These are phyloP conservation scores for Sparus aurata DNA, from an alignment of 2,797 vertebrate genomes.

Conservation along the genomic window DNA sequence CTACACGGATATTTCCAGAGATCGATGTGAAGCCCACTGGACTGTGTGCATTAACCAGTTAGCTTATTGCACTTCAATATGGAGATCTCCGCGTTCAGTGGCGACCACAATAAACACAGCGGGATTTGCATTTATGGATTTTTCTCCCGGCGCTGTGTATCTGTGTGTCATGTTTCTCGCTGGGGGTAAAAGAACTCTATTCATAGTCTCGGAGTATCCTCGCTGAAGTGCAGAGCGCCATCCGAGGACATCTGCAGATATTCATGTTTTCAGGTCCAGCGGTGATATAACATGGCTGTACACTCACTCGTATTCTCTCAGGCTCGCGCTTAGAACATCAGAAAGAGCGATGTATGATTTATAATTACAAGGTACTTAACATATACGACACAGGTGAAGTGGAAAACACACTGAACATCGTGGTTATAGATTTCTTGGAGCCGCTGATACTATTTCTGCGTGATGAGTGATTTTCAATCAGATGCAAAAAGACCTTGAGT, in stretches of 20 bases:
- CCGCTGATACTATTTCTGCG: slow-evolving; percentile 2
- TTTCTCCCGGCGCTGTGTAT: slow-evolving; percentile 35
- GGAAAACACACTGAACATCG: no score
- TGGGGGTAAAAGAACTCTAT: slow-evolving; percentile 43
- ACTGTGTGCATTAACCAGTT: slow-evolving; percentile 48
- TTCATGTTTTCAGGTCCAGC: slow-evolving; percentile 12
- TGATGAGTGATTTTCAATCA: slow-evolving; percentile 28
- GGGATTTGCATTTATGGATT: slow-evolving; percentile 78
- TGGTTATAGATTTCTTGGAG: background rate
- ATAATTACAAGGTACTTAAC: background rate
- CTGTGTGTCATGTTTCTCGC: slow-evolving; percentile 46
- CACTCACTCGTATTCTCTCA: no score
- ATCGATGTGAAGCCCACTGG: slow-evolving; percentile 65
- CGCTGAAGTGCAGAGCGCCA: background rate
- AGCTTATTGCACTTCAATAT: slow-evolving; percentile 59
- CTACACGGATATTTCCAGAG: slow-evolving; percentile 37
- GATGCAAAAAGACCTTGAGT: background rate
- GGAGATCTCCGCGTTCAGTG: slow-evolving; percentile 40
- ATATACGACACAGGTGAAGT: background rate
- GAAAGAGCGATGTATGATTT: background rate
- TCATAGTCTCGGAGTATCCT: slow-evolving; percentile 27
- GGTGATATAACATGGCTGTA: background rate
- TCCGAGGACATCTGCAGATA: slow-evolving; percentile 7
- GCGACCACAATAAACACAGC: slow-evolving; percentile 54
- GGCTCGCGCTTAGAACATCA: background rate